phyloP scores from a whole-genome alignment of 2,888 invertebrate species.

The Xanthia icteritia region DNA sequence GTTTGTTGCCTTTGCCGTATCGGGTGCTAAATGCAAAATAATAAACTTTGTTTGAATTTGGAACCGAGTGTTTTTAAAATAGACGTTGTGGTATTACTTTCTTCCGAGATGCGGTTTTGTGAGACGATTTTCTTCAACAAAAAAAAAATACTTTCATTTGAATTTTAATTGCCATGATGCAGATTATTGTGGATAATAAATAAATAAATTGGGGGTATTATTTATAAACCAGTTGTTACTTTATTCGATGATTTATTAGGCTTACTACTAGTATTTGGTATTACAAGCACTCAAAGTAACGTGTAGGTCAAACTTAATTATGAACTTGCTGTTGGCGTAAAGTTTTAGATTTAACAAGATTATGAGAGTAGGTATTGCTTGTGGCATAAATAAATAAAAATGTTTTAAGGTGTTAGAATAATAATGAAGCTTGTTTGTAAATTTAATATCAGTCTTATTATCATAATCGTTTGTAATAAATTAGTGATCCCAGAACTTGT shows the following conservation, averaged over 20 bases:
- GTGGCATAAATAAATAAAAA: conserved; percentile 31
- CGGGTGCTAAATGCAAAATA: conserved; percentile 64
- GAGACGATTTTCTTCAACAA: no score
- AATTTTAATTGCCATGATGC: conserved; percentile 29
- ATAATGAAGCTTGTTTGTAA: conserved; percentile 17
- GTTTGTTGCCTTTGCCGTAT: conserved; percentile 62
- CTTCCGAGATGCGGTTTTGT: not conserved
- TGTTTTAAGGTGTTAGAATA: conserved; percentile 23
- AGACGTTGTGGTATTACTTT: conserved; percentile 42
- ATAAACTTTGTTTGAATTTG: conserved; percentile 48
- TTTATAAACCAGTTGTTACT: conserved; percentile 24
- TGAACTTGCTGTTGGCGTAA: conserved; percentile 23
- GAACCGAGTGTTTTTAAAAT: conserved; percentile 24
- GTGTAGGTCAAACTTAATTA: conserved; percentile 42
- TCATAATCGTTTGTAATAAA: conserved; percentile 32
- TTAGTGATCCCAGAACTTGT: not conserved
- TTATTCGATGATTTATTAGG: conserved; percentile 45
- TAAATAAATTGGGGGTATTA: conserved; percentile 32
- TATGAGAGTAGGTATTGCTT: conserved; percentile 11
- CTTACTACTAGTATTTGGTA: conserved; percentile 25
- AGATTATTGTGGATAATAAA: conserved; percentile 42
- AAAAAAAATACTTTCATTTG: not conserved
- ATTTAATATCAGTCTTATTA: conserved; percentile 15
- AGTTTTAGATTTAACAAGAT: conserved; percentile 31
- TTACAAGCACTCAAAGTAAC: conserved; percentile 40